These are phyloP conservation scores for Lepidochrysops patricia DNA, from an alignment of 2,888 invertebrate genomes.

Conservation along the genomic window DNA sequence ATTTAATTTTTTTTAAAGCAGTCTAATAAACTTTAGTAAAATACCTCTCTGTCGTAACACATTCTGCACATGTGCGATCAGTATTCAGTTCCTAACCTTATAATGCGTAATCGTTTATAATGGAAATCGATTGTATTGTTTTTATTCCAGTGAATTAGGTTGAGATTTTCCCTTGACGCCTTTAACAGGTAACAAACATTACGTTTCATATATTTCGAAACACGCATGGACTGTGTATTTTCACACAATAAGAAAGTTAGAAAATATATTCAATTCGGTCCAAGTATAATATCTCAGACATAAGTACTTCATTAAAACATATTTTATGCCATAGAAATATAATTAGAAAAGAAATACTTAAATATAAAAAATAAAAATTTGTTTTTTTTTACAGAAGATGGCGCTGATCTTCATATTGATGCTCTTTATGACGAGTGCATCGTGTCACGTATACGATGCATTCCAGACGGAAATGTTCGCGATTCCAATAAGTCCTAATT, in stretches of 20 bases:
- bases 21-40: conserved; percentile 12
- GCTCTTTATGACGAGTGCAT: conserved; percentile 28
- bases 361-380: not conserved
- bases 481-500: conserved; percentile 82
- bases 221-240: not conserved
- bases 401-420: conserved; percentile 28
- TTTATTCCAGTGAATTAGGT: conserved; percentile 49
- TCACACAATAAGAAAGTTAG: not conserved
- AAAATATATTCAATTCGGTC: too few relatives aligned
- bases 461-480: conserved; percentile 85
- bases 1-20: not conserved
- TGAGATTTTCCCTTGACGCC: conserved; percentile 27
- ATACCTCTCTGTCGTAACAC: conserved; percentile 28
- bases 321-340: too few relatives aligned
- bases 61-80: conserved; percentile 56
- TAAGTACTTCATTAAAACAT: too few relatives aligned
- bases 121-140: conserved; percentile 57
- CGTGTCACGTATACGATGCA: conserved; percentile 62
- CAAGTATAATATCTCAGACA: too few relatives aligned
- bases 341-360: not conserved
- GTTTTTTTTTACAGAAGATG: conserved; percentile 31
- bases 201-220: not conserved
- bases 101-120: conserved; percentile 38
- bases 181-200: conserved; percentile 15
- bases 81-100: conserved; percentile 38